These are phyloP conservation scores for Rotaria sp. DNA, from an alignment of 2,888 invertebrate genomes.

Conservation along the genomic window DNA sequence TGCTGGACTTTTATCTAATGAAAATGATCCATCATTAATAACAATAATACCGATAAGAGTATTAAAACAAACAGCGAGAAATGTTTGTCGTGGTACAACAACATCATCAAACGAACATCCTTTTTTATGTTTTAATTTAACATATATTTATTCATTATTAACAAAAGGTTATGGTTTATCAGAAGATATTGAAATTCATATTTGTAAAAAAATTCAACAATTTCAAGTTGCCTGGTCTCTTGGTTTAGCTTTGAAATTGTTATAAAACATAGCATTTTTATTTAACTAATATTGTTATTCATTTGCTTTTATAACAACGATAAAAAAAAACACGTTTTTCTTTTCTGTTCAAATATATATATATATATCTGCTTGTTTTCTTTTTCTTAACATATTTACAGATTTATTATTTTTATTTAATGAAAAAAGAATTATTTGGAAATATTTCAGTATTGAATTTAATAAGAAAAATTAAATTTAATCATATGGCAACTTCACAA, in stretches of 20 bases:
- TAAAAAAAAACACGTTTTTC: too few relatives aligned
- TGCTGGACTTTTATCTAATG: background rate
- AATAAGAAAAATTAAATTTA: background rate
- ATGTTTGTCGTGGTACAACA: background rate
- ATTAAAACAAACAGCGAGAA: constrained; percentile 10
- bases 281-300: background rate
- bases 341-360: too few relatives aligned
- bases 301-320: background rate
- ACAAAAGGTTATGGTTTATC: constrained; percentile 34
- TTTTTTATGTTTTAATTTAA: constrained; percentile 41
- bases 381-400: background rate
- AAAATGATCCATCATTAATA: background rate
- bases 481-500: background rate
- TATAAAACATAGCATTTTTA: background rate
- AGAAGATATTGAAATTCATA: constrained; percentile 32
- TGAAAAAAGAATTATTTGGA: background rate
- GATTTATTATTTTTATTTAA: background rate
- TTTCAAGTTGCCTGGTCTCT: constrained; percentile 20
- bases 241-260: constrained; percentile 26
- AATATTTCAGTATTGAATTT: background rate
- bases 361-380: too few relatives aligned
- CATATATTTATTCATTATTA: constrained; percentile 38
- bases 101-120: background rate
- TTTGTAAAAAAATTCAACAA: constrained; percentile 6
- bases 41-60: background rate